Conservation (phyloP, 2,797 vertebrate genomes). For the Mallotus villosus region DNA sequence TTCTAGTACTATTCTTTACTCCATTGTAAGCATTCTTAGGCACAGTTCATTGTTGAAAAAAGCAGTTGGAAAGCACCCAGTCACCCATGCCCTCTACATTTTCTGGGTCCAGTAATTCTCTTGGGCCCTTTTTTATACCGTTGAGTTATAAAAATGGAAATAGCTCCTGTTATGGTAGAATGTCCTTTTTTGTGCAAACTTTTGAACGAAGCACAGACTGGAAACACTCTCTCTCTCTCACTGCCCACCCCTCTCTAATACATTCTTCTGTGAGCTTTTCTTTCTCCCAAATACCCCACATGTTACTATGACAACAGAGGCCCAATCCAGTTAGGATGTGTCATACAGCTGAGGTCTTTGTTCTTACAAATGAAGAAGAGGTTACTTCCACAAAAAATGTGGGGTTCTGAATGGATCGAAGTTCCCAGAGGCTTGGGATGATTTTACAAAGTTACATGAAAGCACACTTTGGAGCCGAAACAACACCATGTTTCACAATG, state of each 20-base stretch:
- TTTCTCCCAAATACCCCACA: constrained; percentile 4
- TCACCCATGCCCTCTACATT: constrained; percentile 15
- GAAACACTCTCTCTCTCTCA: constrained; percentile 9
- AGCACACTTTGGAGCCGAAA: too few relatives aligned
- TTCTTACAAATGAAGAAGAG: constrained; percentile 3
- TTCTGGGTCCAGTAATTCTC: constrained; percentile 31
- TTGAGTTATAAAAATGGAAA: constrained; percentile 32
- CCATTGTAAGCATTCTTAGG: not conserved
- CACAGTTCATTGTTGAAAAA: constrained; percentile 17
- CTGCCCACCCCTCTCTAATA: not conserved
- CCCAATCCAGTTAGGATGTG: constrained; percentile 29
- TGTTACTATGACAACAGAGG: constrained; percentile 42
- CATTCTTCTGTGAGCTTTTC: constrained; percentile 26
- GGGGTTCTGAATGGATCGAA: constrained; percentile 13
- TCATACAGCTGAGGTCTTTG: constrained; percentile 14
- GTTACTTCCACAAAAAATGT: constrained; percentile 14
- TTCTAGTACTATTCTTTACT: constrained; percentile 8
- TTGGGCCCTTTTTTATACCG: constrained; percentile 27
- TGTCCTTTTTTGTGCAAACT: constrained; percentile 41
- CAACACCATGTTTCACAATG: constrained; percentile 12
- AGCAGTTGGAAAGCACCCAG: constrained; percentile 7
- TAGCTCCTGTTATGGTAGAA: constrained; percentile 25
- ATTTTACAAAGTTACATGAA: too few relatives aligned
- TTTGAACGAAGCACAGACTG: constrained; percentile 13
- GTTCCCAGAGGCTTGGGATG: not conserved